Base-by-base conservation (phyloP, 2,797 vertebrate genomes). In the Amniataba percoides region DNA sequence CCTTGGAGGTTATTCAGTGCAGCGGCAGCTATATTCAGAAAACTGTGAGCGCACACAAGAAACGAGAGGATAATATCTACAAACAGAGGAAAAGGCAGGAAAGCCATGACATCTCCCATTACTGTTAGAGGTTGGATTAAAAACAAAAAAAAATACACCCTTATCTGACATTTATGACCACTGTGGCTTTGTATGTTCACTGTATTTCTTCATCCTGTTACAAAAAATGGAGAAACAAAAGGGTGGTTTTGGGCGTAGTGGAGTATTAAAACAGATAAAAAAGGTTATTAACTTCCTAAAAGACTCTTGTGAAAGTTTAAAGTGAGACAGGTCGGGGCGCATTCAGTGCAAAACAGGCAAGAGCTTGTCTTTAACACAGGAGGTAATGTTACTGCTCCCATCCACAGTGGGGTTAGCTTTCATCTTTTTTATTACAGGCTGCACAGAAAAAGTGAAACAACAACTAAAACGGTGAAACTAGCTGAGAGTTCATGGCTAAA, bases 1-100 rank as follows among this genome's bases (percentile, higher is more conserved):
- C 66, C 69, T 84, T 43, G 14, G 70, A 77, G 75, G 58, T 84
- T 78, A 63, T 68, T 75, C 53, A 58, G 81, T 76, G 57, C 71
- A 80, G 46, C 34, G 66, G 31, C 27, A 31, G 27, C 27, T 55
- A 71, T 46, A 43, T 77, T 51, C 21, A 73, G 78, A 78, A 79
- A 80, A 21, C 16, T 72, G 73, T 64, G 27, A 72, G 62, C 5
- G 27, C 36, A 56, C 52, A 77, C 27, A 79, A 66, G 8, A 46
- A 59, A 77, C 46, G 5, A 81, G 27, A 68, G 23, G 55, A 43
- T 60, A 69, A 71, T 58, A 51, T 74, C 25, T 66, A 21, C n/a
- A 70, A 52, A 42, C 55, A 67, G 13, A 40, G n/a, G 21, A 67
- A 78, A 59, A 43, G 70, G 13, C 15, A 46, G 27, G 62, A 52